Evolutionary conservation across 2,888 invertebrate species (phyloP), one percentile per base, ranked within the genome.

Genomic region (Metalampra italica): DNA sequence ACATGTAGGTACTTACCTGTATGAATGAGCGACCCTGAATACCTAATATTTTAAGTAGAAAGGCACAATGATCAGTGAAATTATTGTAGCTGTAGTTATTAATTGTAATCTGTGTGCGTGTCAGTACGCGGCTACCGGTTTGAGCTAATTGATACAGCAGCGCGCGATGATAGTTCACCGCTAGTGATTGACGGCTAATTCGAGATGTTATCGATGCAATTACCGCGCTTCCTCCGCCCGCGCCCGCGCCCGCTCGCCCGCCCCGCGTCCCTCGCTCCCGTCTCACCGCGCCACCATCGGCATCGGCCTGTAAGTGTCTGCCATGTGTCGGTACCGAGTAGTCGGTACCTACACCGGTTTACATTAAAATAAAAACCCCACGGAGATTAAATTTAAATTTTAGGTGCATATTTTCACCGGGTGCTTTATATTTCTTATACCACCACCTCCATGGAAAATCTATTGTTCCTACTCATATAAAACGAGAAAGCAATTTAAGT

Each of bases 201-300:
- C 75, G 71, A 83, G 86, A 87, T 87, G 81, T 77, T 88, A 87
- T 88, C 88, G 71, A 66, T 57, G 78, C 86, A 81, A 83, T 85
- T 83, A 82, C 81, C 65, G 61, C 48, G 56, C 55, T 55, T 57
- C 56, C 59, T 58, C 44, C 50, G 42, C 51, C 51, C 49, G 54
- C 56, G 55, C 53, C 55, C 54, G 48, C 45, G 39, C 39, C 43
- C 47, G 13, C 0, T 13, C 49, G 37, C 43, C 8, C 14, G 32
- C 4, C 36, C 36, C 14, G 38, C 9, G 1, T 7, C 8, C 15
- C 14, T 39, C 15, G 39, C 9, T 9, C 14, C 8, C 9, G 13
- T 39, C 11, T 36, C 36, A n/a, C 36, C 36, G 7, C 34, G 36
- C 36, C 36, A 36, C n/a, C 36, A 36, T 9, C 36, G 32, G 11